Conservation (phyloP, 2,113 vertebrate genomes). For the Eidolon helvum region DNA sequence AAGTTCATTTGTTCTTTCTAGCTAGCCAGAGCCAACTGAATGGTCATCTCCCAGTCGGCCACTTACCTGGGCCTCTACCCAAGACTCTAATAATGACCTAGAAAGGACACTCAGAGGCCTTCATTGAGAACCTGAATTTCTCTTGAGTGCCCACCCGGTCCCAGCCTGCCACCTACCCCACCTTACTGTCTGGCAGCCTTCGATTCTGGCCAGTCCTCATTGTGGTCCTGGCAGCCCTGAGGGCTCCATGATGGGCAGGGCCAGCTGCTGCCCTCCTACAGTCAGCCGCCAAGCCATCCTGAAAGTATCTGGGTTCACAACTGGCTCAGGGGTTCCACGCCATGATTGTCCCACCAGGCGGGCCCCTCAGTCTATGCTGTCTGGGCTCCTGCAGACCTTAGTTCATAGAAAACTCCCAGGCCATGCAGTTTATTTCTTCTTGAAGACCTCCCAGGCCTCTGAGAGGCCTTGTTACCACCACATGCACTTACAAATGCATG, state of each 20-base stretch:
- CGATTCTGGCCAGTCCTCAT: background rate
- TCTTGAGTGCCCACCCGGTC: background rate
- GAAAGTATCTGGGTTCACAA: background rate
- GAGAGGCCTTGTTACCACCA: background rate
- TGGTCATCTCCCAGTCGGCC: background rate
- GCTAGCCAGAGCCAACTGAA: background rate
- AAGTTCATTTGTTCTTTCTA: background rate
- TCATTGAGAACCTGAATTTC: background rate
- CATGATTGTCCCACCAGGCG: background rate
- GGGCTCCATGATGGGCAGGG: background rate
- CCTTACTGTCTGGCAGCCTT: background rate
- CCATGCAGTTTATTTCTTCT: background rate
- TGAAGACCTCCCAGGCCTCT: background rate
- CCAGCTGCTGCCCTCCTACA: background rate
- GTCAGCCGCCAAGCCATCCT: background rate
- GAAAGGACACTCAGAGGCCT: background rate
- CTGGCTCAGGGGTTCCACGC: background rate
- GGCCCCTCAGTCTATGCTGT: background rate
- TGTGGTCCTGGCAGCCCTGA: background rate
- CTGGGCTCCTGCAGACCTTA: background rate
- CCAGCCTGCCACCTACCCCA: background rate
- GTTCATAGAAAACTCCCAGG: background rate
- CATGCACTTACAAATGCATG: background rate
- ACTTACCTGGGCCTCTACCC: background rate
- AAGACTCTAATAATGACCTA: background rate